A percentile compares a stretch with the other conserved stretches of the same genome.
Evolutionary conservation across 2,113 vertebrate species (phyloP).

Genomic region (Cephalopterus ornatus): DNA sequence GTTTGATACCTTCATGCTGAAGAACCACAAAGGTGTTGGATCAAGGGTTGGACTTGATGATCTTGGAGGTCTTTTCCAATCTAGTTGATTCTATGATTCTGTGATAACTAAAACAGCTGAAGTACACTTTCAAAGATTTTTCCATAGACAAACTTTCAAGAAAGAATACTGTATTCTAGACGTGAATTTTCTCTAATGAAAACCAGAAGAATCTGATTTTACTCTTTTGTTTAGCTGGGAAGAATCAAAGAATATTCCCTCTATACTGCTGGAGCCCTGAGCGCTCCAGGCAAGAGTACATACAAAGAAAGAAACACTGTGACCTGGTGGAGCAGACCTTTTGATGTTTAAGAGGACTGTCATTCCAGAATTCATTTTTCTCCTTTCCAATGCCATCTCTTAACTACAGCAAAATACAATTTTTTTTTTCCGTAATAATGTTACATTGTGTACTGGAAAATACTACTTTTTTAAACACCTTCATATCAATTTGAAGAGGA

Average conservation of each 20-base stretch:
- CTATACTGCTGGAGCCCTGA: not conserved
- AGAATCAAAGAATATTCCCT: not conserved
- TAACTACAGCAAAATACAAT: not conserved
- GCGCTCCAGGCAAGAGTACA: not conserved
- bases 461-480: not conserved
- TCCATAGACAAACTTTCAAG: not conserved
- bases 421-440: not conserved
- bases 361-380: not conserved
- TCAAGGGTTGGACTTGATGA: too few relatives aligned
- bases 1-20: not conserved
- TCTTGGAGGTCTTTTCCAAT: too few relatives aligned
- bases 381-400: not conserved
- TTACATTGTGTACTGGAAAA: not conserved
- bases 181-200: not conserved
- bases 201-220: not conserved
- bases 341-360: not conserved
- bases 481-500: not conserved
- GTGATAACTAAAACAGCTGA: not conserved
- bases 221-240: not conserved
- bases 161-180: not conserved
- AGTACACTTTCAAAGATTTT: not conserved
- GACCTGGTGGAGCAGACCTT: not conserved
- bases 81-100: too few relatives aligned
- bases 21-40: not conserved
- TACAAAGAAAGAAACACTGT: not conserved